A percentile compares a stretch with the other conserved stretches of the same genome.
These are phyloP conservation scores for Drosophila eohydei DNA, from an alignment of 2,888 invertebrate species.

Conservation along the genomic window DNA sequence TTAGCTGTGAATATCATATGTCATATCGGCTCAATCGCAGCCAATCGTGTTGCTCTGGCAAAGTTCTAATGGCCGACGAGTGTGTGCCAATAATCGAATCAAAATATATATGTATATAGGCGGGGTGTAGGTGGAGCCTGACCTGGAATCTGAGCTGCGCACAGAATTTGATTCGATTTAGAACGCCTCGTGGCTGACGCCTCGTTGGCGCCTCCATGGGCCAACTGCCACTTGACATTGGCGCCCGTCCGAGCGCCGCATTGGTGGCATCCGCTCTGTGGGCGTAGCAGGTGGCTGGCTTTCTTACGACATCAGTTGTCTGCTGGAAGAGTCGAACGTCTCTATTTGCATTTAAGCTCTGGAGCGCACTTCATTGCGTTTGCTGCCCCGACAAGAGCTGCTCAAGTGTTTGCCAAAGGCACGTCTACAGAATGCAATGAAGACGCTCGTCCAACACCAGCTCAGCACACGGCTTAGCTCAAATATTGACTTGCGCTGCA, in stretches of 20 bases:
- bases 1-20: constrained; percentile 4
- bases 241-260: constrained; percentile 26
- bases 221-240: constrained; percentile 44
- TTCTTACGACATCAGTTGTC: constrained; percentile 15
- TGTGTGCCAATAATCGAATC: constrained; percentile 48
- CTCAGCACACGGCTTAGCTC: constrained; percentile 23
- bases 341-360: constrained; percentile 59
- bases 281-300: constrained; percentile 20
- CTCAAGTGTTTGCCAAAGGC: constrained; percentile 63
- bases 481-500: constrained; percentile 57
- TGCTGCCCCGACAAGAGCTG: constrained; percentile 49
- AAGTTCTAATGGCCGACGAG: constrained; percentile 19
- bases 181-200: constrained; percentile 16
- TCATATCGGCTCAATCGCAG: not conserved
- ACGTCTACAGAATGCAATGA: constrained; percentile 39
- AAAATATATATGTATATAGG: constrained; percentile 34
- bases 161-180: constrained; percentile 50
- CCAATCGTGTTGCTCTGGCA: not conserved
- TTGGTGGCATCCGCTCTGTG: too few species aligned
- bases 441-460: constrained; percentile 12
- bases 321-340: constrained; percentile 13
- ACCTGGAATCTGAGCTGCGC: constrained; percentile 36
- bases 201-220: constrained; percentile 31
- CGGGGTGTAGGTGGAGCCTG: not conserved
- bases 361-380: constrained; percentile 58